Evolutionary conservation across 2,113 vertebrate genomes (phyloP).

Genomic region (Lampris megalopsis): DNA sequence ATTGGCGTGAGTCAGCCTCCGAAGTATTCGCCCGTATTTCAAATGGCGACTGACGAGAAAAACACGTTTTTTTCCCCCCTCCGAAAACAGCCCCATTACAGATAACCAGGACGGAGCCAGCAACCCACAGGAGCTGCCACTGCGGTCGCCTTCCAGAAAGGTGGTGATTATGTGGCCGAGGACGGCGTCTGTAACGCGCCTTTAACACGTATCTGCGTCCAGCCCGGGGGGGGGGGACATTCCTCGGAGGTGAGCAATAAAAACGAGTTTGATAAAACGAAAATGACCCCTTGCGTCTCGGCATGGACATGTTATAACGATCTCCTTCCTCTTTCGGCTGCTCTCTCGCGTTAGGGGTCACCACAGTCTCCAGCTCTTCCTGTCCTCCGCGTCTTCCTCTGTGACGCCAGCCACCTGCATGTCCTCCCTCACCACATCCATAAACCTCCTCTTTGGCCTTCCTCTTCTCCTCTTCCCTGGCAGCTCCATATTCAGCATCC

Average conservation of each 20-base stretch:
- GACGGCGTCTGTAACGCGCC: constrained; percentile 47
- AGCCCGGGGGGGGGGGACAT: constrained; percentile 40
- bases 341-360: too few relatives aligned
- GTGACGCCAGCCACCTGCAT: too few relatives aligned
- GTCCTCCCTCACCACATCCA: too few relatives aligned
- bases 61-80: constrained; percentile 4
- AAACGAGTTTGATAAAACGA: constrained; percentile 14
- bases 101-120: constrained; percentile 32
- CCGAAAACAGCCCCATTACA: constrained; percentile 35
- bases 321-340: not conserved
- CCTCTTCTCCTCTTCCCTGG: too few relatives aligned
- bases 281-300: not conserved
- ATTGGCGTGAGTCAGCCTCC: constrained; percentile 41
- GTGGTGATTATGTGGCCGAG: constrained; percentile 56
- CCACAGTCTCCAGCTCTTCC: too few relatives aligned
- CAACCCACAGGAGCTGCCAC: constrained; percentile 32
- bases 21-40: constrained; percentile 11
- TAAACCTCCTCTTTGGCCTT: too few relatives aligned
- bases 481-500: too few relatives aligned
- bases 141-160: constrained; percentile 20
- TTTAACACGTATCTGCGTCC: constrained; percentile 38
- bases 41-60: constrained; percentile 23
- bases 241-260: constrained; percentile 62
- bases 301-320: constrained; percentile 17
- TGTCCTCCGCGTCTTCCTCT: too few relatives aligned